Conservation (phyloP, 2,888 invertebrate genomes). For the Perithous albicinctus region DNA sequence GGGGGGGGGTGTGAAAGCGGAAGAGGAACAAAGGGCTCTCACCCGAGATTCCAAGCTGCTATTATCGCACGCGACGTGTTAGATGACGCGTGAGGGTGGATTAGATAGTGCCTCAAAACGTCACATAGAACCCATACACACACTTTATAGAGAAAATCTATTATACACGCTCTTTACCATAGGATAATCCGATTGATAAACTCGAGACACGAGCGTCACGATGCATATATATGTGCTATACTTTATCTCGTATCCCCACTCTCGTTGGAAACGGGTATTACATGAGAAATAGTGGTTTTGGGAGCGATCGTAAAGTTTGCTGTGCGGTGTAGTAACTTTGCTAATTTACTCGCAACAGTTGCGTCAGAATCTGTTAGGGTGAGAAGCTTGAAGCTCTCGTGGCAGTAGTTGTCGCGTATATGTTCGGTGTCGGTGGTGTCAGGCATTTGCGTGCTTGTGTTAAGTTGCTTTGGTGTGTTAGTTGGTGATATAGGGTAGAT, state of each 20-base stretch:
- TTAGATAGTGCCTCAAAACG: conserved; percentile 12
- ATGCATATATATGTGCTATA: not conserved
- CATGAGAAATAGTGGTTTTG: conserved; percentile 32
- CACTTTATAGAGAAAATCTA: conserved; percentile 6
- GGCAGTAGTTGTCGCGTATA: conserved; percentile 3
- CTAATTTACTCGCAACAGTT: conserved; percentile 45
- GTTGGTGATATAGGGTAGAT: conserved; percentile 11
- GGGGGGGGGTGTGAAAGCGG: not conserved
- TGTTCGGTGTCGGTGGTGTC: conserved; percentile 15
- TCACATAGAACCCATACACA: not conserved
- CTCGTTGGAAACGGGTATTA: not conserved
- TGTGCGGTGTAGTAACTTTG: conserved; percentile 15
- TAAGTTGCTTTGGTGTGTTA: not conserved
- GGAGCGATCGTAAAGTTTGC: conserved; percentile 37
- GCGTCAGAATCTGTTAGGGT: conserved; percentile 15
- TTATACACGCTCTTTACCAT: conserved; percentile 8
- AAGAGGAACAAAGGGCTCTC: not conserved
- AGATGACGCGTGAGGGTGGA: conserved; percentile 26
- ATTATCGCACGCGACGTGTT: conserved; percentile 7
- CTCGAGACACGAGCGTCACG: not conserved
- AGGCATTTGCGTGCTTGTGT: not conserved
- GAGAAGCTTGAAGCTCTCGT: conserved; percentile 1
- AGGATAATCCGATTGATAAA: conserved; percentile 30
- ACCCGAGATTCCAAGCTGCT: conserved; percentile 12
- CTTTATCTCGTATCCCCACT: not conserved